phyloP scores from a whole-genome alignment of 2,113 vertebrate genomes.

The Thermophis baileyi region DNA sequence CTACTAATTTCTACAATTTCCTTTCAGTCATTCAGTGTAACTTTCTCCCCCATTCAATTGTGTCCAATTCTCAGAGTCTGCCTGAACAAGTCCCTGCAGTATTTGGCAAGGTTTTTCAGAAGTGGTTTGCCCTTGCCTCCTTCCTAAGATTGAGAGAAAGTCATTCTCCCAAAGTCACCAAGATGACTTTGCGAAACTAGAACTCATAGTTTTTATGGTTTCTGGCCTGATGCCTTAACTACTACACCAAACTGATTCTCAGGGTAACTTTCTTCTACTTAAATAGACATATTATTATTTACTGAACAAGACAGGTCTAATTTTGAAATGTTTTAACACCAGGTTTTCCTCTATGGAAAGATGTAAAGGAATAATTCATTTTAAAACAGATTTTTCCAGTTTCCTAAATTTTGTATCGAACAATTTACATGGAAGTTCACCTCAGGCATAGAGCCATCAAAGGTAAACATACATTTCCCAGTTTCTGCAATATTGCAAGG shows the following conservation, averaged over 20 bases:
- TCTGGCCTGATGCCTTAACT: not conserved
- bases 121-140: too few species aligned
- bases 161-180: slow-evolving; percentile 20
- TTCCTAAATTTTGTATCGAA: not conserved
- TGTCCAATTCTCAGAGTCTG: too few species aligned
- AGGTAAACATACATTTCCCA: not conserved
- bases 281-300: not conserved
- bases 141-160: not conserved
- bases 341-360: not conserved
- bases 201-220: not conserved
- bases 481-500: too few species aligned
- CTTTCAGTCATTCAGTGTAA: not conserved
- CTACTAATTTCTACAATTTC: not conserved
- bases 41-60: too few species aligned
- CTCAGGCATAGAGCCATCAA: not conserved
- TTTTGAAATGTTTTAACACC: not conserved
- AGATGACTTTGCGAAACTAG: not conserved
- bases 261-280: not conserved
- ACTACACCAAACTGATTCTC: not conserved
- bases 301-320: not conserved
- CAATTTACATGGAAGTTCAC: not conserved
- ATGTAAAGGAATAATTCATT: not conserved
- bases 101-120: too few species aligned
- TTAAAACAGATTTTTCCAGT: not conserved
- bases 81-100: too few species aligned